Base-by-base conservation (phyloP, 2,113 vertebrate genomes). In the Nesogale talazaci region DNA sequence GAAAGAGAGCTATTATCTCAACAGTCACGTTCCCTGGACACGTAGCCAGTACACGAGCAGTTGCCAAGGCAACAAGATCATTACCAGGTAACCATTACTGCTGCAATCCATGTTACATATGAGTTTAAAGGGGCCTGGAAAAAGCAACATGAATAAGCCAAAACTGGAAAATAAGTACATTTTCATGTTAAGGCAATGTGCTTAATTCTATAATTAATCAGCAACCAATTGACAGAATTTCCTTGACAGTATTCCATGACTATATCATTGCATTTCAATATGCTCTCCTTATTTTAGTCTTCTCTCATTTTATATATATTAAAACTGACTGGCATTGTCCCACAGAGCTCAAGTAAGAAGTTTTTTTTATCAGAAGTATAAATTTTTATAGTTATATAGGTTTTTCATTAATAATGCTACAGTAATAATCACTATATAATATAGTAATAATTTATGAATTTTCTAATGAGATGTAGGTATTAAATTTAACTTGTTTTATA, bases 141-240 rank as follows among this genome's bases (percentile, higher is more conserved):
- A 65, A 93, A 96, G 69, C 78, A 95, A 89, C 38, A 7, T 61
- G 34, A 88, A 22, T 42, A 90, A 83, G 57, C 52, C 95, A 94
- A 91, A 88, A 93, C 81, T 79, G 27, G 76, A 90, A 90, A 85
- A 67, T 56, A 61, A 11, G 29, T 87, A n/a, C 61, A 85, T 83
- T 90, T 90, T 46, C 29, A 1, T 83, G 25, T 79, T 67, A 34
- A 90, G 76, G 61, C 88, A 93, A 22, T 78, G 46, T 77, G 34
- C 38, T 12, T 82, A 93, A 40, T 90, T 72, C 12, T 85, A 4
- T 81, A 67, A 88, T 22, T 67, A 52, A 67, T 78, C 80, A 93
- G 40, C 80, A 94, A 46, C 65, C 61, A 75, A 10, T 83, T 93
- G 79, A 93, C 22, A 92, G 74, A 34, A 88, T 85, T 92, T 92